Evolutionary conservation across 2,888 invertebrate species (phyloP), one percentile per base, ranked within the genome.

Genomic region (Tryphoninae sp.): DNA sequence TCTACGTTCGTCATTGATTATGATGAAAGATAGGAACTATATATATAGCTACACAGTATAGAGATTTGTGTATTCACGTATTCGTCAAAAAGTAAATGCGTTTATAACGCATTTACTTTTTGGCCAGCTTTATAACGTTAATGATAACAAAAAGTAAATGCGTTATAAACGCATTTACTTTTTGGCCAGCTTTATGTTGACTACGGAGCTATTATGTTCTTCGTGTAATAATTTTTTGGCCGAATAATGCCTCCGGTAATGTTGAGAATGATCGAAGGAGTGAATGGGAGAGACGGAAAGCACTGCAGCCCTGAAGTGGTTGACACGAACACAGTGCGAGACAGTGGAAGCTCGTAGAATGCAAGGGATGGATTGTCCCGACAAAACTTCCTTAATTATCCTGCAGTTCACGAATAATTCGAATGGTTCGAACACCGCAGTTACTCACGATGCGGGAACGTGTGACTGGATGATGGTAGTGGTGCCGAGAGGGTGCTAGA

Each of bases 381-480:
- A 80, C 86, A 87, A 91, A 91, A 91, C 91, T 91, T 91, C 89
- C 89, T 90, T 90, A 91, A 91, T 91, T 91, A 91, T 90, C 89
- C 86, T 78, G 79, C 85, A 86, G 87, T 87, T 87, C 83, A 84
- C 79, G 86, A 89, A 88, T 85, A 81, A 85, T 84, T 84, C 85
- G 80, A 79, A 81, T 58, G 80, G 78, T 85, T 82, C 78, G 83
- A 84, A 83, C 69, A 69, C 64, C 77, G 76, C 55, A 79, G 84
- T 78, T 75, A 77, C 58, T 51, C 72, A 64, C 40, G 42, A 55
- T 40, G 73, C 42, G 80, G 81, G 53, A 42, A 71, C 19, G 55
- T 19, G 19, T 55, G 8, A 55, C 8, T 4, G 19, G 6, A 22
- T 22, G 19, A 55, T 19, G 55, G 22, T 19, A 22, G 8, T 9